phyloP scores from a whole-genome alignment of 2,797 vertebrate genomes.

The Arctocebus calabarensis region DNA sequence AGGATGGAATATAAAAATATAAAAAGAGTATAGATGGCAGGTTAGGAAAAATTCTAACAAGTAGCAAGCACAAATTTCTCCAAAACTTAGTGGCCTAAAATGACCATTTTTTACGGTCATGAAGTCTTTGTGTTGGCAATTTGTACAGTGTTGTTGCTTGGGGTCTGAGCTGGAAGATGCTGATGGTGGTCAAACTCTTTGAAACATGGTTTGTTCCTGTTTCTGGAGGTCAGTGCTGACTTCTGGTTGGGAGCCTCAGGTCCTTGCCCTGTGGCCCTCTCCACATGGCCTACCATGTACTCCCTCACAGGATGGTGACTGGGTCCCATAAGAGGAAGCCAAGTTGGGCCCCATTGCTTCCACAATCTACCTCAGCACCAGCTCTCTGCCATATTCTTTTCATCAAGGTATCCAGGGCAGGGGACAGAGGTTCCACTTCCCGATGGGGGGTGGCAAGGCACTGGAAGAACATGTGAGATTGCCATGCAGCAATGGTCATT shows the following conservation, averaged over 20 bases:
- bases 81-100: not conserved
- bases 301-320: not conserved
- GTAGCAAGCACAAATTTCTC: not conserved
- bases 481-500: too few species aligned
- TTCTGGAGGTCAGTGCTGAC: not conserved
- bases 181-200: not conserved
- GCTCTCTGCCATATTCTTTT: not conserved
- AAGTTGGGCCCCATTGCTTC: too few species aligned
- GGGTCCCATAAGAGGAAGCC: not conserved
- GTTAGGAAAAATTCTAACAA: slow-evolving; percentile 57
- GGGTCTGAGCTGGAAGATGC: not conserved
- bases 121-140: not conserved
- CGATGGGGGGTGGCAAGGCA: not conserved
- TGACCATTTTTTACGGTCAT: not conserved
- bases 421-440: not conserved
- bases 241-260: not conserved
- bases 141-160: not conserved
- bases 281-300: not conserved
- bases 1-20: slow-evolving; percentile 40
- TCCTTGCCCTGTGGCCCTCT: not conserved
- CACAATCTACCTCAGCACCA: not conserved
- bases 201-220: not conserved
- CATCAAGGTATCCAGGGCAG: not conserved
- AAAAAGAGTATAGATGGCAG: not conserved
- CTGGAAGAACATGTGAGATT: not conserved